Evolutionary conservation across 2,888 invertebrate species (phyloP).

Genomic region (Thyatira batis): DNA sequence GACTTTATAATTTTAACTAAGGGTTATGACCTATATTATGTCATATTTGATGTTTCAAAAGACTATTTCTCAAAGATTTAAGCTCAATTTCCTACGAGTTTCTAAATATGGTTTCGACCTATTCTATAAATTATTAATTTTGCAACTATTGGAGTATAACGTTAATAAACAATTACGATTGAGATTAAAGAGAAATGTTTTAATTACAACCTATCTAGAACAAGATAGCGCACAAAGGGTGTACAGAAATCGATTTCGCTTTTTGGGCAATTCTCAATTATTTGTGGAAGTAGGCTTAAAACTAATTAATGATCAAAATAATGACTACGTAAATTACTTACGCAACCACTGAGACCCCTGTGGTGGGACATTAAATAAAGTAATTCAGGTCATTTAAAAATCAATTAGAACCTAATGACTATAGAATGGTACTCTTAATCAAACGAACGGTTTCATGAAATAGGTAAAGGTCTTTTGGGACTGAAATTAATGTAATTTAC

Average conservation of each 20-base stretch:
- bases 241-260: not conserved
- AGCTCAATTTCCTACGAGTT: too few species aligned
- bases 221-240: not conserved
- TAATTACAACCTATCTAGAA: not conserved
- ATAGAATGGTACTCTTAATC: slow-evolving; percentile 3
- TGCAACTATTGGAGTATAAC: too few species aligned
- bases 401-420: slow-evolving; percentile 5
- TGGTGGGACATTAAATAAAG: slow-evolving; percentile 1
- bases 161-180: not conserved
- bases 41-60: too few species aligned
- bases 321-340: slow-evolving; percentile 1
- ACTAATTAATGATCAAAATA: slow-evolving; percentile 2
- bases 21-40: too few species aligned
- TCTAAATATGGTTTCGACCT: too few species aligned
- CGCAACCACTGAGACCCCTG: not conserved
- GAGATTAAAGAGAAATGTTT: not conserved
- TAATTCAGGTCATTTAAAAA: slow-evolving; percentile 5
- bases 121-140: too few species aligned
- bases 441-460: slow-evolving; percentile 5
- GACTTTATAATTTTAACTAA: too few species aligned
- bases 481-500: slow-evolving; percentile 1
- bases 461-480: slow-evolving; percentile 2
- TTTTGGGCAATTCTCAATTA: not conserved
- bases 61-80: too few species aligned
- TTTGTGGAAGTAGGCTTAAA: not conserved